Evolutionary conservation across 2,888 invertebrate genomes (phyloP).

Genomic region (Merodon equestris): DNA sequence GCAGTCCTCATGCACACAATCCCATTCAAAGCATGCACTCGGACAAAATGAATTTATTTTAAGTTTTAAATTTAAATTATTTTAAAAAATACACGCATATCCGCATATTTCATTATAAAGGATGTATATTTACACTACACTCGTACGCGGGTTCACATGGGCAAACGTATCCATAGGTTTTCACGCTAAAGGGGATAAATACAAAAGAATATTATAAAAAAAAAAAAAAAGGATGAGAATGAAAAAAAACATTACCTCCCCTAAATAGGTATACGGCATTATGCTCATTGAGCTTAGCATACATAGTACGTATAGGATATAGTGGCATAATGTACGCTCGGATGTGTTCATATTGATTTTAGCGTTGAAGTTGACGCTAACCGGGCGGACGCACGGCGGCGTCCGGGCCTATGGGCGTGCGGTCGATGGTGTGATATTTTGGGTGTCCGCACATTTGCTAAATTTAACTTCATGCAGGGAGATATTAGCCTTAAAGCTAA

Average conservation of each 20-base stretch:
- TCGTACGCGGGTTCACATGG: no score
- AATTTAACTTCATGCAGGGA: constrained; percentile 51
- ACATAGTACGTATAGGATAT: constrained; percentile 28
- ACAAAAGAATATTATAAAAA: neutral
- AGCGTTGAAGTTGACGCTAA: constrained; percentile 64
- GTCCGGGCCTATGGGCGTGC: constrained; percentile 35
- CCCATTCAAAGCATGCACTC: neutral
- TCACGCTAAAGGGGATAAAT: neutral
- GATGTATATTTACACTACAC: constrained; percentile 2
- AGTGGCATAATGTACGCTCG: constrained; percentile 42
- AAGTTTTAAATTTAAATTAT: constrained; percentile 56
- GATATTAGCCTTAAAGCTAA: constrained; percentile 55
- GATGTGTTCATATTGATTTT: constrained; percentile 66
- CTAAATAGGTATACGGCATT: constrained; percentile 60
- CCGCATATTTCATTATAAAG: constrained; percentile 53
- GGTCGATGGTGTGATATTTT: no score
- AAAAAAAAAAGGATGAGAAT: constrained; percentile 35
- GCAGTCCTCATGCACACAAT: no score
- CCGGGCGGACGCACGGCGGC: constrained; percentile 27
- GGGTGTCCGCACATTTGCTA: constrained; percentile 61
- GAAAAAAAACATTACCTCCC: constrained; percentile 50
- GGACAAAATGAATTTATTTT: constrained; percentile 58
- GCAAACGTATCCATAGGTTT: constrained; percentile 12
- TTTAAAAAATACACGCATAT: constrained; percentile 59
- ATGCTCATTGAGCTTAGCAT: constrained; percentile 66